A percentile compares a stretch with the other conserved stretches of the same genome.
Evolutionary conservation across 2,888 invertebrate genomes (phyloP).

Genomic region (Uloborus plumipes): DNA sequence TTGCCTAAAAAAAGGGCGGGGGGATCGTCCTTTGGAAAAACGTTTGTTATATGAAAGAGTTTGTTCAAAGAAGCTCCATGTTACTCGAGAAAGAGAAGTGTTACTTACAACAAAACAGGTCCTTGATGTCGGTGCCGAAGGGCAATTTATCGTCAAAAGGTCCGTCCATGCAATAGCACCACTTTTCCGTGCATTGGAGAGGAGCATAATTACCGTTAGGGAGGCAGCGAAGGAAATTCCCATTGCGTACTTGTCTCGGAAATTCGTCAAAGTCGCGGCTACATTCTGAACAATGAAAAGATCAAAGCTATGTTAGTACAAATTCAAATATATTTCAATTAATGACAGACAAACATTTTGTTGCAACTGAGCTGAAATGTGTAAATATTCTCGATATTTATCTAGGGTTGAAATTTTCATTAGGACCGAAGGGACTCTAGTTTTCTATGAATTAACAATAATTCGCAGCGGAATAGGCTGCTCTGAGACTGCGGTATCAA

Average conservation of each 20-base stretch:
- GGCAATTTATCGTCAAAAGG: slow-evolving; percentile 70
- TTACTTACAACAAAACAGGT: slow-evolving; percentile 67
- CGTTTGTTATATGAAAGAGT: no score
- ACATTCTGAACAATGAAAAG: slow-evolving; percentile 45
- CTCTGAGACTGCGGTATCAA: no score
- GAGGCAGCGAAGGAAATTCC: slow-evolving; percentile 74
- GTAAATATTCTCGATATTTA: no score
- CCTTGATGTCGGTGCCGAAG: slow-evolving; percentile 5
- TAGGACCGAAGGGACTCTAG: no score
- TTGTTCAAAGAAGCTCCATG: no score
- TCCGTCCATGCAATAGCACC: slow-evolving; percentile 78
- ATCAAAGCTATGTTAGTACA: background rate
- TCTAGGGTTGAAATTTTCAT: no score
- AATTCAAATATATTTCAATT: background rate
- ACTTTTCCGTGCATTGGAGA: slow-evolving; percentile 77
- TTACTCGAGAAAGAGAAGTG: background rate
- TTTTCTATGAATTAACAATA: no score
- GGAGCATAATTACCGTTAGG: slow-evolving; percentile 79
- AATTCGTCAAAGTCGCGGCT: slow-evolving; percentile 55
- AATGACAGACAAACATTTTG: no score
- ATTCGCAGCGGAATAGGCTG: no score
- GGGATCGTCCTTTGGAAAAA: no score
- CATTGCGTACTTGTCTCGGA: slow-evolving; percentile 18
- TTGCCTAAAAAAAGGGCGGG: no score
- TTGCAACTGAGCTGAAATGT: no score